Evolutionary conservation across 2,113 vertebrate species (phyloP).

Genomic region (Sphyrna mokarran): DNA sequence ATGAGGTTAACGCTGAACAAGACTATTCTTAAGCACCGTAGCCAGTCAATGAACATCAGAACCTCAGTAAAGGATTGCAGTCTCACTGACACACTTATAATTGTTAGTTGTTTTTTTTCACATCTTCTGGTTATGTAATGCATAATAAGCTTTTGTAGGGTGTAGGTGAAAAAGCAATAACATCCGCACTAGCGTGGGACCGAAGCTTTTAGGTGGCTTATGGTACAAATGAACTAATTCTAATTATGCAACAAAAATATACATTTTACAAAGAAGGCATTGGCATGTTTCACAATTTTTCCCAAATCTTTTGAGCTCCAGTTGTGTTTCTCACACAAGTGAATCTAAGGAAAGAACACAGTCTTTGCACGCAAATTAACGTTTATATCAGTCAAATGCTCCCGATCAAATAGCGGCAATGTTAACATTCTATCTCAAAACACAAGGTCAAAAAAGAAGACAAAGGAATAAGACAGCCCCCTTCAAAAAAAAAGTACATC

Average conservation of each 20-base stretch:
- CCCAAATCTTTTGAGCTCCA: background rate
- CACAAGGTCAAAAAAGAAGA: background rate
- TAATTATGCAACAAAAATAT: background rate
- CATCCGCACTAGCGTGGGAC: background rate
- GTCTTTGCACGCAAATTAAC: background rate
- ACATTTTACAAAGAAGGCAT: background rate
- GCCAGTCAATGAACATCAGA: background rate
- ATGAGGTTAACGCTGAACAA: background rate
- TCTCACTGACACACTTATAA: background rate
- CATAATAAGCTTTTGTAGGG: background rate
- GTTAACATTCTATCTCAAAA: background rate
- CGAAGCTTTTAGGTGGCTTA: background rate
- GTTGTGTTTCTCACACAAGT: background rate
- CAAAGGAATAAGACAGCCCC: background rate
- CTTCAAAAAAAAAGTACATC: background rate
- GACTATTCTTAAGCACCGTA: background rate
- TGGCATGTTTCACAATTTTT: background rate
- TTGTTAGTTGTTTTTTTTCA: background rate
- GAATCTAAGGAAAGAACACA: background rate
- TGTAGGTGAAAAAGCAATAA: background rate
- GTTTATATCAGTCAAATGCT: background rate
- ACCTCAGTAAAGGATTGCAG: background rate
- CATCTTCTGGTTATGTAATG: background rate
- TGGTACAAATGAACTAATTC: background rate
- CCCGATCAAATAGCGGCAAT: background rate